These are phyloP conservation scores for Engystomops pustulosus DNA, from an alignment of 2,113 vertebrate species.

Conservation along the genomic window DNA sequence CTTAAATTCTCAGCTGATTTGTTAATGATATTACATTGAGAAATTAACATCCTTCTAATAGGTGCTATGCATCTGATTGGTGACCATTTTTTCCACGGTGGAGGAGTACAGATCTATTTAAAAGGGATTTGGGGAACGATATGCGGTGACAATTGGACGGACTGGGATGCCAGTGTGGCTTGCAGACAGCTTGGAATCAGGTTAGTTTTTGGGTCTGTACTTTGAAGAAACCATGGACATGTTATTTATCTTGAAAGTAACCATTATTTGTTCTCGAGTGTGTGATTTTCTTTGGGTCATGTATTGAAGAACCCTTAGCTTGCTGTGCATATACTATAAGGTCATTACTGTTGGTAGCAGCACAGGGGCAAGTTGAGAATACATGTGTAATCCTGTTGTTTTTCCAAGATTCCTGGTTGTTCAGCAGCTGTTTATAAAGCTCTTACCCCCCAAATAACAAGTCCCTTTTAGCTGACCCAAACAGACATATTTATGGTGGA, in stretches of 20 bases:
- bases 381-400: not conserved
- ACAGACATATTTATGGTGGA: not conserved
- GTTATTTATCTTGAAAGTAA: too few relatives aligned
- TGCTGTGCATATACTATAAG: too few relatives aligned
- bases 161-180: slow-evolving; percentile 86
- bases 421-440: not conserved
- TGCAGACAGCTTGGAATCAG: slow-evolving; percentile 87
- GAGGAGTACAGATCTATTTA: slow-evolving; percentile 82
- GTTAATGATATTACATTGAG: not conserved
- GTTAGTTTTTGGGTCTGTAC: slow-evolving; percentile 64
- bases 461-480: not conserved
- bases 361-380: not conserved
- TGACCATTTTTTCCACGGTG: slow-evolving; percentile 68
- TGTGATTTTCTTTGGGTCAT: too few relatives aligned
- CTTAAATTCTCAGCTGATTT: not conserved
- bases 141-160: slow-evolving; percentile 85
- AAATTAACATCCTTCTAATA: slow-evolving; percentile 60
- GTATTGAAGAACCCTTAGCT: too few relatives aligned
- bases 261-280: not conserved
- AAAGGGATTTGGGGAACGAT: slow-evolving; percentile 85
- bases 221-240: not conserved
- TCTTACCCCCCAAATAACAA: not conserved
- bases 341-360: not conserved
- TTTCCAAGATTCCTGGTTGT: not conserved
- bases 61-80: slow-evolving; percentile 81